phyloP scores from a whole-genome alignment of 1,140 invertebrate genomes.

The Conus ventricosus region DNA sequence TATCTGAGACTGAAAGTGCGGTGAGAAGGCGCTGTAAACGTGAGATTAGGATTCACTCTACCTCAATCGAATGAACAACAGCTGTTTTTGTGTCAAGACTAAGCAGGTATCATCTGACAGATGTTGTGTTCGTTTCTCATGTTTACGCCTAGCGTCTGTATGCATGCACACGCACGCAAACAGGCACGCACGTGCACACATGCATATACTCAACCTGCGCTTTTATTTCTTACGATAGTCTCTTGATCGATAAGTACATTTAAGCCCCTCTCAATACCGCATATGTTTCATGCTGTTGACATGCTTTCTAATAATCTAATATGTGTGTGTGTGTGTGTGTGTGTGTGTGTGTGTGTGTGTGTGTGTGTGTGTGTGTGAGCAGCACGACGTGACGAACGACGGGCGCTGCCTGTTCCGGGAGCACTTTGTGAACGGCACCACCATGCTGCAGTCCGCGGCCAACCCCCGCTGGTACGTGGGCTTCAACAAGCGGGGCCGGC shows the following conservation, averaged over 20 bases:
- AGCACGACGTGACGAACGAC: neutral
- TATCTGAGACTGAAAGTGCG: no score
- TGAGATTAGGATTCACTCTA: no score
- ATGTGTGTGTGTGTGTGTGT: constrained; percentile 4
- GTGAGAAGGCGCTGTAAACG: no score
- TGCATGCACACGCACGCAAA: no score
- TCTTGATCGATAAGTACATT: neutral
- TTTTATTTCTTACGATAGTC: neutral
- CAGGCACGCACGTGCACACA: no score
- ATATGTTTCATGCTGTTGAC: no score
- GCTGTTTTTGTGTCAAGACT: no score
- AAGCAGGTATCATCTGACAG: no score
- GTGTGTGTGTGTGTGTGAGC: constrained; percentile 10
- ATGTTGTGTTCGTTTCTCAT: no score
- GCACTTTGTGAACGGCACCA: constrained; percentile 21
- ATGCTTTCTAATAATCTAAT: neutral
- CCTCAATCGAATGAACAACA: no score
- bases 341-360: neutral
- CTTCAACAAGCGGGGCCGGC: constrained; percentile 33
- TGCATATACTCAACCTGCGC: no score
- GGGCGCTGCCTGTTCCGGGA: constrained; percentile 35
- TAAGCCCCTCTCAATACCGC: neutral
- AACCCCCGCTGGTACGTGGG: constrained; percentile 42
- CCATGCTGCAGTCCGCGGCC: constrained; percentile 38
- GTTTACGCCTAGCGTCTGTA: no score